Percentiles rank a stretch among this genome's conserved stretches.
phyloP scores from a whole-genome alignment of 2,113 vertebrate species.

The Hemiprocne comata region DNA sequence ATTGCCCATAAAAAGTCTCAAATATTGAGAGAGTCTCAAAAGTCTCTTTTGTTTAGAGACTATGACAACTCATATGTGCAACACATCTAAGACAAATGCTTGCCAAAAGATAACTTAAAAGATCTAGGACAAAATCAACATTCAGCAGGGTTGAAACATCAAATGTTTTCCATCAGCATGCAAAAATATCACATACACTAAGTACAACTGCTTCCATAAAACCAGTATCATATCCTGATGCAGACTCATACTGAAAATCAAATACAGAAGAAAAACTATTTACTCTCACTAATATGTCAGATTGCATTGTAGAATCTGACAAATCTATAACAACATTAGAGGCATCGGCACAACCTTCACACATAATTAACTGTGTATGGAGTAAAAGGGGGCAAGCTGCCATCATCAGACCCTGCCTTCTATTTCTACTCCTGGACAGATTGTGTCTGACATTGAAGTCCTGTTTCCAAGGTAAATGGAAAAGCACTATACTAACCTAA shows the following conservation, averaged over 20 bases:
- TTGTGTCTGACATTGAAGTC: not conserved
- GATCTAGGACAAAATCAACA: not conserved
- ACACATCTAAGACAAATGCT: not conserved
- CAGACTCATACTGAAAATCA: not conserved
- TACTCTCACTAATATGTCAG: not conserved
- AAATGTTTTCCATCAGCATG: not conserved
- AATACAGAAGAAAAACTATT: not conserved
- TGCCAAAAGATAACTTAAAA: not conserved
- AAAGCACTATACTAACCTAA: not conserved
- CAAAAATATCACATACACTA: not conserved
- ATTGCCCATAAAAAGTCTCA: not conserved
- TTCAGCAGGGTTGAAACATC: not conserved
- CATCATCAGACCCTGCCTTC: not conserved
- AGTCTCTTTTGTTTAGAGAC: slow-evolving; percentile 21
- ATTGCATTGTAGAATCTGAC: not conserved
- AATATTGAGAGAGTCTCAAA: too few species aligned
- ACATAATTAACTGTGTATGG: not conserved
- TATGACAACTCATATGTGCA: not conserved
- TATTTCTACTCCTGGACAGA: not conserved
- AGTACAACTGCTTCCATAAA: not conserved
- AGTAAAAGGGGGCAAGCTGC: not conserved
- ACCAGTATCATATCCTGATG: not conserved
- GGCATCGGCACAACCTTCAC: not conserved
- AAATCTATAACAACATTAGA: not conserved
- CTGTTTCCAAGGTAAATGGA: not conserved